phyloP scores from a whole-genome alignment of 1,140 invertebrate species.

The Chrysomallon squamiferum region DNA sequence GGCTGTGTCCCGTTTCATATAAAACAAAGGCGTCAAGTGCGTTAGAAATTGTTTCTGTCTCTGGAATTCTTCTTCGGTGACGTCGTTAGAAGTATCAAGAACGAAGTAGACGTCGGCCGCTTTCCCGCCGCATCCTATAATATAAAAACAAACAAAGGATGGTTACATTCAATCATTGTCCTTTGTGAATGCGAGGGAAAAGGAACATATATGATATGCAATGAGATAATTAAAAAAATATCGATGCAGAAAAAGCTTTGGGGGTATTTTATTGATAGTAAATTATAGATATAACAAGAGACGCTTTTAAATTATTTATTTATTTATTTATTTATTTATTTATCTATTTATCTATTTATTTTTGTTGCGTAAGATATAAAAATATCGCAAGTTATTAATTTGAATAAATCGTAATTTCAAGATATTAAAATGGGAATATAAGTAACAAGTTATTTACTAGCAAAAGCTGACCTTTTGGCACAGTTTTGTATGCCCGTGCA shows the following conservation, averaged over 20 bases:
- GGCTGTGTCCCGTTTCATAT: constrained; percentile 15
- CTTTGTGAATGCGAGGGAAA: not conserved
- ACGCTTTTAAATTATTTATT: too few species aligned
- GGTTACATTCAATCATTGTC: not conserved
- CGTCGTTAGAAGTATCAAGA: constrained; percentile 40
- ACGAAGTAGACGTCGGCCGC: constrained; percentile 49
- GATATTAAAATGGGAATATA: too few species aligned
- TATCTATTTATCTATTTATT: too few species aligned
- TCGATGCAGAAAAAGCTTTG: not conserved
- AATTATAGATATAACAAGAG: too few species aligned
- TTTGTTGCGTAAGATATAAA: too few species aligned
- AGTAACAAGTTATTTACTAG: too few species aligned
- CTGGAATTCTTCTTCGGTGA: constrained; percentile 23
- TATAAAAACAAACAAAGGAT: constrained; percentile 1
- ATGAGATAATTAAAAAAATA: not conserved
- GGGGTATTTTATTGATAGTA: not conserved
- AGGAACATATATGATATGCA: not conserved
- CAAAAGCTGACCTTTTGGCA: not conserved
- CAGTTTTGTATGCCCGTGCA: not conserved
- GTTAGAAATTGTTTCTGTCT: constrained; percentile 33
- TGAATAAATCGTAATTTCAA: too few species aligned
- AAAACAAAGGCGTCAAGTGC: constrained; percentile 34
- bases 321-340: too few species aligned
- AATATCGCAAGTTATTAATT: too few species aligned
- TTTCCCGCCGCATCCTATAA: constrained; percentile 38